Conservation (phyloP, 2,113 vertebrate genomes). For the Thermophis baileyi region DNA sequence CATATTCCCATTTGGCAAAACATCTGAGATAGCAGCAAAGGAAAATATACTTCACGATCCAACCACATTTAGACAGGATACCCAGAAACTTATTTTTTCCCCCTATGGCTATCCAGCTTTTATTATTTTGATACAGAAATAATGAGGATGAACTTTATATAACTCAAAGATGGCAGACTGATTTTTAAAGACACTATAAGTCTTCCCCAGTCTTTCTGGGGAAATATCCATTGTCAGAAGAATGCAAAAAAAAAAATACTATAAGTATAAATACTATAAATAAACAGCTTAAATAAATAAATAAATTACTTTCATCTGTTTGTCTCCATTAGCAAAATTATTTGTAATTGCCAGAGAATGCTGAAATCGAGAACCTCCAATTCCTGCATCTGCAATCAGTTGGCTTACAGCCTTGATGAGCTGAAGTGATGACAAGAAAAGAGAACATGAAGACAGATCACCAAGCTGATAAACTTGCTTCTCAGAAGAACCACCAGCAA, state of each 20-base stretch:
- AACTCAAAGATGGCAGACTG: neutral
- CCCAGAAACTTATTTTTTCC: neutral
- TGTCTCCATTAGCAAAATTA: slow-evolving; percentile 97
- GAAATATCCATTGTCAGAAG: neutral
- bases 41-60: neutral
- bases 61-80: neutral
- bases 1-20: neutral
- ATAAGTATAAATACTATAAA: slow-evolving; percentile 34
- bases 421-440: slow-evolving; percentile 60
- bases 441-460: slow-evolving; percentile 20
- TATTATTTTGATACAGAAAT: neutral
- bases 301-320: slow-evolving; percentile 87
- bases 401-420: slow-evolving; percentile 98
- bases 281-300: neutral
- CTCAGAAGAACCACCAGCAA: neutral
- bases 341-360: slow-evolving; percentile 97
- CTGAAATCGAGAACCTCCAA: slow-evolving; percentile 94
- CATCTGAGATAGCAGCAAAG: neutral
- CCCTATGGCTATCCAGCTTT: neutral
- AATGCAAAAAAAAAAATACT: slow-evolving; percentile 36
- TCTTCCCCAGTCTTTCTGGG: no score
- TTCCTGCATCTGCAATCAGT: slow-evolving; percentile 94
- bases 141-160: neutral
- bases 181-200: neutral
- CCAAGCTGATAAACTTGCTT: neutral